Evolutionary conservation across 2,113 vertebrate species (phyloP).

Genomic region (Xenotilapia flavipinnis): DNA sequence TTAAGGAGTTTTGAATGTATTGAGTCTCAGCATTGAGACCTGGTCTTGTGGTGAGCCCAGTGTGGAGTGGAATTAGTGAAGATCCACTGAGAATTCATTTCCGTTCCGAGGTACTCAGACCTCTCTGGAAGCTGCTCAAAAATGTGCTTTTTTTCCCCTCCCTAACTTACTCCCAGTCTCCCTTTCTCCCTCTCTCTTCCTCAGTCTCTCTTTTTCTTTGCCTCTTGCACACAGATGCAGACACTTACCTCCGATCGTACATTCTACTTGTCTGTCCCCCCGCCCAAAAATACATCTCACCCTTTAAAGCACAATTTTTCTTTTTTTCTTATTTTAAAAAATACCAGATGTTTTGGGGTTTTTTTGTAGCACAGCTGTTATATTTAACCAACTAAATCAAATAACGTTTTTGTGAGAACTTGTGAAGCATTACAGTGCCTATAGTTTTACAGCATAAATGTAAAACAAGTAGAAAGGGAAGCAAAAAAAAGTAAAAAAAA

Average conservation of each 20-base stretch:
- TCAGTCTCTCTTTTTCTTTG: background rate
- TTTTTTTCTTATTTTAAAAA: background rate
- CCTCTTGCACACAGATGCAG: background rate
- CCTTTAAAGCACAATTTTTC: background rate
- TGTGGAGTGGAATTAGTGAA: conserved; percentile 3
- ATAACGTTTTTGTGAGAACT: background rate
- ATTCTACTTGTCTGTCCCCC: background rate
- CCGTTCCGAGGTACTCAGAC: conserved; percentile 43
- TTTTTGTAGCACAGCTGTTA: background rate
- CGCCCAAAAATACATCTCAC: background rate
- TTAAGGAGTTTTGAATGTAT: background rate
- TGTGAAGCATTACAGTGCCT: background rate
- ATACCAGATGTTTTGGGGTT: rapidly evolving
- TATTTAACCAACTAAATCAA: background rate
- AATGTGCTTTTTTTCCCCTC: conserved; percentile 3
- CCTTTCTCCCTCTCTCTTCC: background rate
- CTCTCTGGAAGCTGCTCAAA: conserved; percentile 45
- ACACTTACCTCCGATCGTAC: background rate
- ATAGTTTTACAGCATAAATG: background rate
- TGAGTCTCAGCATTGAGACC: background rate
- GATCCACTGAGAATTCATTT: conserved; percentile 58
- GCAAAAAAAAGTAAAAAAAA: rapidly evolving
- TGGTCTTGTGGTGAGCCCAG: background rate
- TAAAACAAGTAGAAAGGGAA: background rate
- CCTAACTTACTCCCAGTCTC: background rate